phyloP scores from a whole-genome alignment of 1,140 invertebrate species.

The Drosophila erecta region DNA sequence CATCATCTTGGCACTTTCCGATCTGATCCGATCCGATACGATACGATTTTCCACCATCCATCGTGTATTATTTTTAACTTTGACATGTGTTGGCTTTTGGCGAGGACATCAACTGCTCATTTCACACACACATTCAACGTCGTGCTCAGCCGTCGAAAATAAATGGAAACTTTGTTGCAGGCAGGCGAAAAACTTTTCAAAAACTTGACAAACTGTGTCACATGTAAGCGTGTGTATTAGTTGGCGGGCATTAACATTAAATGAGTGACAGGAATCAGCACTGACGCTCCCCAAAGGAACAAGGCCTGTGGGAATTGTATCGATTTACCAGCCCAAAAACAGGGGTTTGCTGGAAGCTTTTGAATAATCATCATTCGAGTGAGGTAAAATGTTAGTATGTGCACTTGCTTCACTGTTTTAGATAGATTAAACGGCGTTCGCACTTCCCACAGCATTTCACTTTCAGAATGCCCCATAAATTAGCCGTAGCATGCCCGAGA shows the following conservation, averaged over 20 bases:
- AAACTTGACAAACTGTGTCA: constrained; percentile 74
- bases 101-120: constrained; percentile 72
- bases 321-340: constrained; percentile 30
- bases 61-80: constrained; percentile 76
- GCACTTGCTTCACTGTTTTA: too few relatives aligned
- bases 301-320: constrained; percentile 13
- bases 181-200: constrained; percentile 66
- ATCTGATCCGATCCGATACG: background rate
- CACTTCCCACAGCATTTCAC: background rate
- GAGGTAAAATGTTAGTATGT: too few relatives aligned
- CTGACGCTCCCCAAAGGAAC: constrained; percentile 10
- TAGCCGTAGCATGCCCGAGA: background rate
- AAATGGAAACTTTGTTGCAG: constrained; percentile 52
- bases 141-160: background rate
- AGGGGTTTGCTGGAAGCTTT: too few relatives aligned
- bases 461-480: constrained; percentile 2
- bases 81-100: constrained; percentile 77
- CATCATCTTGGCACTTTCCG: constrained; percentile 18
- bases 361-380: too few relatives aligned
- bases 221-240: constrained; percentile 48
- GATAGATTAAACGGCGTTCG: background rate
- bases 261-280: constrained; percentile 75
- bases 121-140: constrained; percentile 21
- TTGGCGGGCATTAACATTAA: constrained; percentile 70
- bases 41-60: constrained; percentile 16